phyloP scores from a whole-genome alignment of 2,113 vertebrate species.

The Ursus arctos region DNA sequence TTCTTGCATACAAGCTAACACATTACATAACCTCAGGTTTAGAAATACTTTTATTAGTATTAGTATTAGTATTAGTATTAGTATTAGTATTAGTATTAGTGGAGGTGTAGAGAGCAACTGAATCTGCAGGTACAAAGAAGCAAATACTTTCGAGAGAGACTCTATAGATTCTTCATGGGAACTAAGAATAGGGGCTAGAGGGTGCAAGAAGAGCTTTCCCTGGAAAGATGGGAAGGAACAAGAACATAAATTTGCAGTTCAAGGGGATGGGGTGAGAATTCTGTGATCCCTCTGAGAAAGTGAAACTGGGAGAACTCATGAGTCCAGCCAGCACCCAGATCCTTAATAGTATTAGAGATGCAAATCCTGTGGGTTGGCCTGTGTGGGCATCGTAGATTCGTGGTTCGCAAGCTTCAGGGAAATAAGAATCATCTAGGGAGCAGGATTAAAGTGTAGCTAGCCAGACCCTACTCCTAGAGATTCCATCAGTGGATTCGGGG shows the following conservation, averaged over 20 bases:
- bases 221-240: background rate
- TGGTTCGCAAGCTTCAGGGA: background rate
- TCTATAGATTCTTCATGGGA: background rate
- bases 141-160: background rate
- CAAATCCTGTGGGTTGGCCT: background rate
- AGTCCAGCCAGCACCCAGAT: background rate
- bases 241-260: background rate
- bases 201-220: background rate
- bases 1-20: background rate
- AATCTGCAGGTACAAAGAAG: background rate
- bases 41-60: background rate
- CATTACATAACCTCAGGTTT: background rate
- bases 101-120: background rate
- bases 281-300: background rate
- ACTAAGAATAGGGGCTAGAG: background rate
- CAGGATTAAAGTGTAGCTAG: background rate
- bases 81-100: background rate
- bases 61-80: too few species aligned
- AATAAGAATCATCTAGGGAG: background rate
- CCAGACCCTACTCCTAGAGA: background rate
- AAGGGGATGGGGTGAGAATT: background rate
- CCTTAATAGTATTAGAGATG: background rate
- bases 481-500: background rate
- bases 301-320: background rate
- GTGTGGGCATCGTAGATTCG: background rate